A percentile compares a stretch with the other conserved stretches of the same genome.
Conservation (phyloP, 2,113 vertebrate genomes). For the Ptyas mucosa region DNA sequence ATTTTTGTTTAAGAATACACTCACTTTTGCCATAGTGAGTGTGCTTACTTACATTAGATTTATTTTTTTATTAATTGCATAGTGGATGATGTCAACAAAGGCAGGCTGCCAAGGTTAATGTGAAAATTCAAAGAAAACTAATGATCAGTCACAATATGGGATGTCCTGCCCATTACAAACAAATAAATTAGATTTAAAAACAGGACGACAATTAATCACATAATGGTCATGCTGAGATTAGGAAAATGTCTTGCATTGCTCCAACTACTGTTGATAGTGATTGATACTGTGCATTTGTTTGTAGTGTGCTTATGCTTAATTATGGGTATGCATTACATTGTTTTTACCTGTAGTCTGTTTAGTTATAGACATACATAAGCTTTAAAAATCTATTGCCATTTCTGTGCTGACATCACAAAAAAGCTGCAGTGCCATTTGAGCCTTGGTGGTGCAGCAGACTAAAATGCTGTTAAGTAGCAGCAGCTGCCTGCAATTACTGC, state of each 20-base stretch:
- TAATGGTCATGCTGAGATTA: background rate
- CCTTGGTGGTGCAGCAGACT: too few species aligned
- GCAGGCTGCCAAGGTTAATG: background rate
- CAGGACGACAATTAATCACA: background rate
- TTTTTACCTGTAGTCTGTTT: background rate
- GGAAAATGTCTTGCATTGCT: background rate
- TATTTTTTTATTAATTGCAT: background rate
- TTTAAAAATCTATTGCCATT: background rate
- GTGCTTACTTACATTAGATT: background rate
- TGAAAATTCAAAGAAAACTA: background rate
- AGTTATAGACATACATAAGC: background rate
- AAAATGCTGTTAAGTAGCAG: too few species aligned
- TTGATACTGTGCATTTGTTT: background rate
- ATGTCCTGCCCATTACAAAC: background rate
- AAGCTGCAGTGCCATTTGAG: background rate
- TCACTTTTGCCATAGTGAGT: background rate
- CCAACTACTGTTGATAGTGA: background rate
- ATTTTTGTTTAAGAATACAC: background rate
- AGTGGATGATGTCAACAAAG: background rate
- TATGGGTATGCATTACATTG: too few species aligned
- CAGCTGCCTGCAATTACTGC: too few species aligned
- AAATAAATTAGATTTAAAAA: background rate
- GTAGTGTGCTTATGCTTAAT: too few species aligned
- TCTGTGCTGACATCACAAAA: background rate
- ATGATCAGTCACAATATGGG: background rate